Evolutionary conservation across 2,113 vertebrate species (phyloP).

Genomic region (Heptranchias perlo): DNA sequence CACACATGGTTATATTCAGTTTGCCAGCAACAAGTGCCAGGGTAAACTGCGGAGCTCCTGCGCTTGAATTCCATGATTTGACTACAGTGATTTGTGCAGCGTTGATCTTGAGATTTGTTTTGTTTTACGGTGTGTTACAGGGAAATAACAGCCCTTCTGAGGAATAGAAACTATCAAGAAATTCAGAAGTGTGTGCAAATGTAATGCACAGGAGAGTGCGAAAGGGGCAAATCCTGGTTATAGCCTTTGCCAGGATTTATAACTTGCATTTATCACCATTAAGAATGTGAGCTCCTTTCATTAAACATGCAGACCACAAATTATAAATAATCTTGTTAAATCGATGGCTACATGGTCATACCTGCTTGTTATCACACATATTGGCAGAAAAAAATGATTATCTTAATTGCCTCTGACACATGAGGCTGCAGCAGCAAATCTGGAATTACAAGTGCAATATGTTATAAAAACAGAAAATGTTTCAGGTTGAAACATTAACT

Average conservation of each 20-base stretch:
- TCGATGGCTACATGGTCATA: neutral
- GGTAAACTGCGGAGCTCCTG: neutral
- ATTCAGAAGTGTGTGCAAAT: neutral
- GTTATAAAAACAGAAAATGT: too few relatives aligned
- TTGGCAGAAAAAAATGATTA: neutral
- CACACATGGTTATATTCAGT: neutral
- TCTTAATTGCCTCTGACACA: neutral
- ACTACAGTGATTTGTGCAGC: neutral
- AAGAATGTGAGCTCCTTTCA: neutral
- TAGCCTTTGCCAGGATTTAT: neutral
- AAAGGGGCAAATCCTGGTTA: neutral
- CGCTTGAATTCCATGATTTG: neutral
- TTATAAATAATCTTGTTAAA: neutral
- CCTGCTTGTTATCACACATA: neutral
- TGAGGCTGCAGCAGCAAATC: neutral
- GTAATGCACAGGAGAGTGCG: neutral
- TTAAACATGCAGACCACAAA: neutral
- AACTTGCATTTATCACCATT: neutral
- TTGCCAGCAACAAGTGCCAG: neutral
- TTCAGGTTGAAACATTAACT: too few relatives aligned
- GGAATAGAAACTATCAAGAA: too few relatives aligned
- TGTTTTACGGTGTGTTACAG: neutral
- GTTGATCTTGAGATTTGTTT: neutral
- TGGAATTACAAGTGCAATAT: neutral
- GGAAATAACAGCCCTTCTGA: neutral